These are phyloP conservation scores for Thrips palmi DNA, from an alignment of 1,140 invertebrate species.

Conservation along the genomic window DNA sequence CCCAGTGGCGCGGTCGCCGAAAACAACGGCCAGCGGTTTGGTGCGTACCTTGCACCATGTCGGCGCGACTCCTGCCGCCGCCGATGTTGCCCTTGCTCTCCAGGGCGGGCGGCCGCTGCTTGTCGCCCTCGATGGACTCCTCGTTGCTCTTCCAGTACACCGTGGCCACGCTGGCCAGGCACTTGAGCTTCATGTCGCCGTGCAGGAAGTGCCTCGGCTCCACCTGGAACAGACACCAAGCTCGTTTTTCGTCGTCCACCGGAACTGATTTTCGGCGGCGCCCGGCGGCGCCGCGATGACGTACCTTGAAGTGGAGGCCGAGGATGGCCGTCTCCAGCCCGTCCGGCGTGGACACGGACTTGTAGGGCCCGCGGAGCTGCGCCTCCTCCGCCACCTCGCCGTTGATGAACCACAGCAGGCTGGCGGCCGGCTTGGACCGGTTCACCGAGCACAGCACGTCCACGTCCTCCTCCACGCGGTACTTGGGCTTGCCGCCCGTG, in stretches of 20 bases:
- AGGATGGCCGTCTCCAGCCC: conserved; percentile 52
- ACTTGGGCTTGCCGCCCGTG: conserved; percentile 52
- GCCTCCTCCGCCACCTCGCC: conserved; percentile 45
- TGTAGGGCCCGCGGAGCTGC: conserved; percentile 30
- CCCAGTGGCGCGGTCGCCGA: too few species aligned
- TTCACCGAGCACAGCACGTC: conserved; percentile 68
- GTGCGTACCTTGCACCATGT: conserved; percentile 25
- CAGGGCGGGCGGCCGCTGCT: conserved; percentile 36
- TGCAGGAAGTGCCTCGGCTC: conserved; percentile 54
- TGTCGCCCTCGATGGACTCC: conserved; percentile 56
- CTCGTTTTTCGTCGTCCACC: too few species aligned
- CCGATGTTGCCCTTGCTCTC: conserved; percentile 36
- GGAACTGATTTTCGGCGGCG: too few species aligned
- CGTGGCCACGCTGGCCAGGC: conserved; percentile 66
- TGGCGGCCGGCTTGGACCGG: conserved; percentile 60
- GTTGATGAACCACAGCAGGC: conserved; percentile 74
- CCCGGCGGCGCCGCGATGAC: too few species aligned
- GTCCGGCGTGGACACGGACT: conserved; percentile 30
- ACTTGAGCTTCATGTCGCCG: conserved; percentile 72
- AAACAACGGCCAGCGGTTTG: too few species aligned
- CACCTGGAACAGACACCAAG: conserved; percentile 53
- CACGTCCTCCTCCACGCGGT: conserved; percentile 62
- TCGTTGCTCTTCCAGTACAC: conserved; percentile 68
- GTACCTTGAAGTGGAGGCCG: too few species aligned
- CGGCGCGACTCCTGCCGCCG: conserved; percentile 25